A percentile compares a stretch with the other conserved stretches of the same genome.
Conservation (phyloP, 64 coral and sea anemone species). For the Porites australiensis region DNA sequence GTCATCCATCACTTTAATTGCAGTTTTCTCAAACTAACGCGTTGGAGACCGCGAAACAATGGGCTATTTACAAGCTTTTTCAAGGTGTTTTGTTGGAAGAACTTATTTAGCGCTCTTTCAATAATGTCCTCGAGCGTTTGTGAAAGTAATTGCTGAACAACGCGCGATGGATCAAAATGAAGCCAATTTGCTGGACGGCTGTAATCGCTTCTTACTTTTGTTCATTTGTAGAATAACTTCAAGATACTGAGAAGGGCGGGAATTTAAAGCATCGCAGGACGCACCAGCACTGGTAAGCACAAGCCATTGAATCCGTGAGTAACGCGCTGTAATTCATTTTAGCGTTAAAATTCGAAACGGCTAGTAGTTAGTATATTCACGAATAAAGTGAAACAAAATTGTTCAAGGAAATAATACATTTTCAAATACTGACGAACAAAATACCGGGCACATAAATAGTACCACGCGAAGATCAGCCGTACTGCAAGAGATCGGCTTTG, state of each 20-base stretch:
- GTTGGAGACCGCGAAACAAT: not conserved
- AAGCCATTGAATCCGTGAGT: not conserved
- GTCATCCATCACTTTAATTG: conserved; percentile 15
- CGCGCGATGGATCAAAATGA: not conserved
- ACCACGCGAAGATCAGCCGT: no score
- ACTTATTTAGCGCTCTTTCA: not conserved
- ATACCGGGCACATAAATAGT: no score
- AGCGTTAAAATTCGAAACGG: not conserved
- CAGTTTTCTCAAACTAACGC: not conserved
- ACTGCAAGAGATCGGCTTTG: no score
- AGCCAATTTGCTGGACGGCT: not conserved
- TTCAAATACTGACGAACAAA: no score
- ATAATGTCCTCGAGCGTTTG: not conserved
- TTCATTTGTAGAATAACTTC: not conserved
- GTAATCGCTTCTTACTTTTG: not conserved
- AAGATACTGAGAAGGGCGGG: not conserved
- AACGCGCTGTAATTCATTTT: not conserved
- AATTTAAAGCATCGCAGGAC: not conserved
- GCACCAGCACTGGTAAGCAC: no score
- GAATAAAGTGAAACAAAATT: no score
- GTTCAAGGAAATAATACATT: no score
- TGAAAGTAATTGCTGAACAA: not conserved
- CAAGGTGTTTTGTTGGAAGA: not conserved
- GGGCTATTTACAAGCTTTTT: not conserved
- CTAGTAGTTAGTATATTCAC: not conserved